Evolutionary conservation across 2,113 vertebrate species (phyloP).

Genomic region (Ginglymostoma cirratum): DNA sequence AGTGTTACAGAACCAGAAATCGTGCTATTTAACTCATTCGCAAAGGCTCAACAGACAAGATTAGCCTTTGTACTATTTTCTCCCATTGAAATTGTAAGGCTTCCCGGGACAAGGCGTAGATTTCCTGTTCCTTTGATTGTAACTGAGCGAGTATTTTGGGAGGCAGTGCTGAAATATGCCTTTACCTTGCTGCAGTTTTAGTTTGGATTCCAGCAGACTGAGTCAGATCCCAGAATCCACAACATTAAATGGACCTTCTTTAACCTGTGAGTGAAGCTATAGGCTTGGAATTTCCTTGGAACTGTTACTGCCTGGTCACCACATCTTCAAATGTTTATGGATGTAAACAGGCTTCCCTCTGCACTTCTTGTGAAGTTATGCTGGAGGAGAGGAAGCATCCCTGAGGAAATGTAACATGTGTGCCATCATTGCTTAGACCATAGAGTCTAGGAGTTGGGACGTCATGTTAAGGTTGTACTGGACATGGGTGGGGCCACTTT

Average conservation of each 20-base stretch:
- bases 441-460: no score
- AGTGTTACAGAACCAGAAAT: neutral
- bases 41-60: neutral
- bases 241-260: neutral
- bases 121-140: slow-evolving; percentile 15
- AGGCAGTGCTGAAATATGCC: neutral
- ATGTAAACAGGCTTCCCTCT: neutral
- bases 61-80: neutral
- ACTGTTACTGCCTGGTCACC: neutral
- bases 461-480: no score
- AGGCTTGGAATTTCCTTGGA: neutral
- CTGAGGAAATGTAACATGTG: neutral
- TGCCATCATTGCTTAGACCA: no score
- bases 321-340: neutral
- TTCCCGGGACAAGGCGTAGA: neutral
- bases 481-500: no score
- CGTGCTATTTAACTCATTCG: neutral
- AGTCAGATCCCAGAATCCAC: neutral
- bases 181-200: neutral
- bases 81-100: neutral
- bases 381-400: neutral
- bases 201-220: neutral
- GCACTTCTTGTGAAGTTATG: neutral
- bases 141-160: neutral
- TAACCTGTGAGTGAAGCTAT: no score